phyloP scores from a whole-genome alignment of 2,888 invertebrate genomes.

The Catotricha subobsoleta region DNA sequence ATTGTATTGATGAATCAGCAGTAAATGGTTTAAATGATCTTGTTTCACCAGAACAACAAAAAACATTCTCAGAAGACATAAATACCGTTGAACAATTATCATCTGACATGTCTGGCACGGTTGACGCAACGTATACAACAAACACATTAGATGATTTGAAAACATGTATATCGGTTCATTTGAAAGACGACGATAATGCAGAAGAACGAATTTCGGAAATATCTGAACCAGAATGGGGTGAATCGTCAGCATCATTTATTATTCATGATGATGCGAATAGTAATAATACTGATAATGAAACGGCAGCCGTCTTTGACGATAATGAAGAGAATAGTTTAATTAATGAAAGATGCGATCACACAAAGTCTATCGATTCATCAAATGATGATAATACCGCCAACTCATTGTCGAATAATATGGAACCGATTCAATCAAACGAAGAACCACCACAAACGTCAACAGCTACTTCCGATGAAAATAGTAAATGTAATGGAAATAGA shows the following conservation, averaged over 20 bases:
- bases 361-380: no score
- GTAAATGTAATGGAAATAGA: background rate
- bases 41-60: constrained; percentile 14
- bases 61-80: constrained; percentile 14
- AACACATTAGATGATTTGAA: constrained; percentile 13
- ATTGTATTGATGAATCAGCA: background rate
- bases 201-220: constrained; percentile 16
- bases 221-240: constrained; percentile 15
- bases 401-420: no score
- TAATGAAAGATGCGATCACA: background rate
- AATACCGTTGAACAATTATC: constrained; percentile 12
- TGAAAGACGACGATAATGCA: constrained; percentile 13
- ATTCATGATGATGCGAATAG: constrained; percentile 8
- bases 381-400: no score
- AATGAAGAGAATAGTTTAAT: background rate
- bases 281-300: constrained; percentile 7
- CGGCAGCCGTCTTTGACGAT: background rate
- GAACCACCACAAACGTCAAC: background rate
- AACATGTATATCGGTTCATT: constrained; percentile 13
- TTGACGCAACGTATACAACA: constrained; percentile 13
- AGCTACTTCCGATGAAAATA: background rate
- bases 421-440: background rate
- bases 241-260: background rate
- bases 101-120: constrained; percentile 12
- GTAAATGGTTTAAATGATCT: background rate